These are phyloP conservation scores for Drosophila pseudotakahashii DNA, from an alignment of 2,888 invertebrate genomes.

Conservation along the genomic window DNA sequence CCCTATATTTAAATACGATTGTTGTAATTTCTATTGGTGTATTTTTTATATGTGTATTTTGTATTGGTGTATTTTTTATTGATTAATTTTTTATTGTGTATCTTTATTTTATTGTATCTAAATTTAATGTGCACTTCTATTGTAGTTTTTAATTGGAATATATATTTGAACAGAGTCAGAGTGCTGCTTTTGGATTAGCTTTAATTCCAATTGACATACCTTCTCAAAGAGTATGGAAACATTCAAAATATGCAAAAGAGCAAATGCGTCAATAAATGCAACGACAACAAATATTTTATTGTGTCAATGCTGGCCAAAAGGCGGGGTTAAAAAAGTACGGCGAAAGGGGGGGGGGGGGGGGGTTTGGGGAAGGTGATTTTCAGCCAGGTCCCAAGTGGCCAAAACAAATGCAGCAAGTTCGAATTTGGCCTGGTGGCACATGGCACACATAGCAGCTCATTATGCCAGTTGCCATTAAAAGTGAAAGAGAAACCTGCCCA, in stretches of 20 bases:
- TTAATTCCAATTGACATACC: neutral
- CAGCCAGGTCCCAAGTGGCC: constrained; percentile 53
- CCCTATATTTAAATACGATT: no score
- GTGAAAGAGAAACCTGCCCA: constrained; percentile 52
- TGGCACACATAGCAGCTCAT: constrained; percentile 58
- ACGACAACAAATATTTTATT: constrained; percentile 68
- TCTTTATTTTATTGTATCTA: no score
- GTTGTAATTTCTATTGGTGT: no score
- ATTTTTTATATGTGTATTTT: no score
- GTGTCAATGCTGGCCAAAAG: constrained; percentile 71
- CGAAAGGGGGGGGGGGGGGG: neutral
- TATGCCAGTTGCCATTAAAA: constrained; percentile 71
- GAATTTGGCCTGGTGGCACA: constrained; percentile 37
- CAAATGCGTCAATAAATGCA: constrained; percentile 77
- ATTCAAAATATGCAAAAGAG: constrained; percentile 70
- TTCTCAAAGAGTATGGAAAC: constrained; percentile 12
- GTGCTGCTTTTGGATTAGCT: neutral
- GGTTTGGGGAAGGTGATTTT: no score
- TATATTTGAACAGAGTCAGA: no score
- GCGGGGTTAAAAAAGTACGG: neutral
- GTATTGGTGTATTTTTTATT: no score
- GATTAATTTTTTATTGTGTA: no score
- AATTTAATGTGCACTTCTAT: no score
- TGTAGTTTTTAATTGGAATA: no score
- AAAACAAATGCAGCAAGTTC: constrained; percentile 58